A percentile compares a stretch with the other conserved stretches of the same genome.
Evolutionary conservation across 2,797 vertebrate genomes (phyloP).

Genomic region (Rhyacichthys aspro): DNA sequence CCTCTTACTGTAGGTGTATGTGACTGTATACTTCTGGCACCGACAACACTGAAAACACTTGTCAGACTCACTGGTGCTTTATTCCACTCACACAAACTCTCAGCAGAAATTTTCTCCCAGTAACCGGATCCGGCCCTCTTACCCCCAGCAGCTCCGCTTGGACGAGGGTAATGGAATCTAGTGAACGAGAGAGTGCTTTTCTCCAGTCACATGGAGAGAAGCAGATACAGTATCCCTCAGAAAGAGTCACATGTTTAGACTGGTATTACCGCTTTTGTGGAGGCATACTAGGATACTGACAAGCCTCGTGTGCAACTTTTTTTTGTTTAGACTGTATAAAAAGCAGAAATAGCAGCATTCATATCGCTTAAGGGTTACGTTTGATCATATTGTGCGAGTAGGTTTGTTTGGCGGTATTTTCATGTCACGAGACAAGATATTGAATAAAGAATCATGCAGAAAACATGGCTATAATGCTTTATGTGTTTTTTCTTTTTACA

Average conservation of each 20-base stretch:
- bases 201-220: constrained; percentile 60
- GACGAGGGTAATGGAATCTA: constrained; percentile 60
- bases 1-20: constrained; percentile 17
- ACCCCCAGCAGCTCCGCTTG: constrained; percentile 50
- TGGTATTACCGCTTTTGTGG: constrained; percentile 36
- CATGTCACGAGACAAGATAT: too few relatives aligned
- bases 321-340: constrained; percentile 10
- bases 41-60: constrained; percentile 32
- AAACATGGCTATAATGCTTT: too few relatives aligned
- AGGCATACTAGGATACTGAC: constrained; percentile 14
- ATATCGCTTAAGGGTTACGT: too few relatives aligned
- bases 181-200: constrained; percentile 22
- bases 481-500: too few relatives aligned
- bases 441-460: too few relatives aligned
- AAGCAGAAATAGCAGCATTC: background rate
- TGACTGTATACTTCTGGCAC: constrained; percentile 39
- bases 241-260: constrained; percentile 52
- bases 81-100: constrained; percentile 37
- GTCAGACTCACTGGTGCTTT: constrained; percentile 46
- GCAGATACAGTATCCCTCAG: constrained; percentile 44
- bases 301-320: background rate
- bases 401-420: too few relatives aligned
- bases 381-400: too few relatives aligned
- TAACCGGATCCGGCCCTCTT: constrained; percentile 52
- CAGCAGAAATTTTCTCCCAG: constrained; percentile 53